A percentile compares a stretch with the other conserved stretches of the same genome.
These are phyloP conservation scores for Promerops cafer DNA, from an alignment of 2,113 vertebrate species.

Conservation along the genomic window DNA sequence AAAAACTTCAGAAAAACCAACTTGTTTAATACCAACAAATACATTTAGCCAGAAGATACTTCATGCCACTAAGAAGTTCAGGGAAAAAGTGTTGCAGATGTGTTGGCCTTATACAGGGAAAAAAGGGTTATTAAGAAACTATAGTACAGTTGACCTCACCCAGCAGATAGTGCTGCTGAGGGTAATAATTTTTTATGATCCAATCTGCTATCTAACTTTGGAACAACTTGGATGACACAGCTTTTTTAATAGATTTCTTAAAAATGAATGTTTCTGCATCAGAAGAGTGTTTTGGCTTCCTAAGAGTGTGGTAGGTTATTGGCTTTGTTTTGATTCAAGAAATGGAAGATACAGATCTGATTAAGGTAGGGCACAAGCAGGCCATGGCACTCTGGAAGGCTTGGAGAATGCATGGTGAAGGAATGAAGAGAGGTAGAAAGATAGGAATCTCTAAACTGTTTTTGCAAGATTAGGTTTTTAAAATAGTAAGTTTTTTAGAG, in stretches of 20 bases:
- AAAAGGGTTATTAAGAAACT: not conserved
- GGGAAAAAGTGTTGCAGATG: not conserved
- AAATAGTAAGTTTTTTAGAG: not conserved
- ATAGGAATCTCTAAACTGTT: not conserved
- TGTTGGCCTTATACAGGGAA: not conserved
- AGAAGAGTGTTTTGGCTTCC: not conserved
- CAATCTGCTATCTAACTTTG: not conserved
- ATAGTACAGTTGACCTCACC: not conserved
- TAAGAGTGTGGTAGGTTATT: not conserved
- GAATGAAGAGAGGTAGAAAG: not conserved
- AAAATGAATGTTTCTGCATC: not conserved
- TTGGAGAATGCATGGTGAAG: not conserved
- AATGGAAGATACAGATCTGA: not conserved
- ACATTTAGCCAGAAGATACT: not conserved
- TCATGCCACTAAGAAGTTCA: not conserved
- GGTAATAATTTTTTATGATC: conserved; percentile 4
- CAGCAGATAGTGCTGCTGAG: not conserved
- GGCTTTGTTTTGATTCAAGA: not conserved
- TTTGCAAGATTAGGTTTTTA: not conserved
- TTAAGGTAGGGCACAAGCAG: not conserved
- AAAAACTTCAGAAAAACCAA: not conserved
- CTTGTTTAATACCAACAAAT: not conserved
- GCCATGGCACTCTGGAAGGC: not conserved
- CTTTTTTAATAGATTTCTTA: not conserved
- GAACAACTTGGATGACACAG: not conserved